These are phyloP conservation scores for Spilogale gracilis DNA, from an alignment of 2,113 vertebrate genomes.

Conservation along the genomic window DNA sequence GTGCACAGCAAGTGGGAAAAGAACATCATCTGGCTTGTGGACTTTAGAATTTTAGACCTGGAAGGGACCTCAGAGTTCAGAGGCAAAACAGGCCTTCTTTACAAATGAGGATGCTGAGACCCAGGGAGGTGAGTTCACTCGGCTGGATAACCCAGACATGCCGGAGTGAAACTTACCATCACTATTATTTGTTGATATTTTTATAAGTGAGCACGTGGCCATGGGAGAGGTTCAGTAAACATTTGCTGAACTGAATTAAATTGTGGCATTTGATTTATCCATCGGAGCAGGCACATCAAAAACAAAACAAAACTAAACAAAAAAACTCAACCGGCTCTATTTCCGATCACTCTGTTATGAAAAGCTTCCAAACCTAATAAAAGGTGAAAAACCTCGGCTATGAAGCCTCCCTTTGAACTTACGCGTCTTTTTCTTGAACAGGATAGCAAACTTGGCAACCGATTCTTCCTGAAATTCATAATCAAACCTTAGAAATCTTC, in stretches of 20 bases:
- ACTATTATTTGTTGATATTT: slow-evolving; percentile 1
- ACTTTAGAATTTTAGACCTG: background rate
- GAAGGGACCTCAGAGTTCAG: background rate
- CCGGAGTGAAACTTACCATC: too few relatives aligned
- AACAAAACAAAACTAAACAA: background rate
- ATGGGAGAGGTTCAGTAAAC: background rate
- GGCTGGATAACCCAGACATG: background rate
- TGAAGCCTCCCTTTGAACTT: background rate
- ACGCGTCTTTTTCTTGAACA: background rate
- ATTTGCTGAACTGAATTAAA: background rate
- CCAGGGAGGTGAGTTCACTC: background rate
- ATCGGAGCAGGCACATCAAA: background rate
- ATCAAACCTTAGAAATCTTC: slow-evolving; percentile 47
- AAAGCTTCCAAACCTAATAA: background rate
- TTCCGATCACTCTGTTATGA: background rate
- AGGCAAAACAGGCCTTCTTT: background rate
- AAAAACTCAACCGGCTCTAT: background rate
- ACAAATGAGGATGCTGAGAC: background rate
- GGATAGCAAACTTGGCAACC: slow-evolving; percentile 48
- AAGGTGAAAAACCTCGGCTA: background rate
- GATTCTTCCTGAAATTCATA: slow-evolving; percentile 69
- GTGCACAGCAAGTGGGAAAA: background rate
- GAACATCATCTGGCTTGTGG: background rate
- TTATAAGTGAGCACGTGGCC: background rate
- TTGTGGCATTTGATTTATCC: slow-evolving; percentile 1